phyloP scores from a whole-genome alignment of 2,888 invertebrate species.

The Phaedon cochleariae region DNA sequence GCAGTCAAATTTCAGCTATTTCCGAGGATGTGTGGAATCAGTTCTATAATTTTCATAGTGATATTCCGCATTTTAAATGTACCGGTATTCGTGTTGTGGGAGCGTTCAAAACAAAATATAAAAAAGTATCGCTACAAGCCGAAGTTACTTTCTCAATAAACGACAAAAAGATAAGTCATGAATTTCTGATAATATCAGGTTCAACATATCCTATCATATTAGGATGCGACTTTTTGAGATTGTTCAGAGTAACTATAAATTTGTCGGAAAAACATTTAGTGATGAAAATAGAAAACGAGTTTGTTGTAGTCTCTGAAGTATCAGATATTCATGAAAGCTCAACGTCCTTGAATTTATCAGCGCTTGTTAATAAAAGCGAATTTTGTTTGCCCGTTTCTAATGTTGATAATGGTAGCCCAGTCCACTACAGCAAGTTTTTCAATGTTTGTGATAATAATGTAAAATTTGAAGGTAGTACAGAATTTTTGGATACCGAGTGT shows the following conservation, averaged over 20 bases:
- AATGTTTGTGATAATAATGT: no score
- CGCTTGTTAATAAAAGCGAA: not conserved
- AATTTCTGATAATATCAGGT: constrained; percentile 10
- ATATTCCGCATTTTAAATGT: constrained; percentile 12
- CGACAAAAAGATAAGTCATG: constrained; percentile 4
- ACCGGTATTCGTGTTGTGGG: constrained; percentile 2
- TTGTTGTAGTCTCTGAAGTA: not conserved
- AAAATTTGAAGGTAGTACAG: no score
- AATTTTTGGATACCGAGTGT: no score
- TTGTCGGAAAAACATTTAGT: constrained; percentile 8
- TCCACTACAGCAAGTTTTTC: no score
- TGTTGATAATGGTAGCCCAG: not conserved
- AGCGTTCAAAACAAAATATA: constrained; percentile 3
- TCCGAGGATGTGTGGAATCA: not conserved
- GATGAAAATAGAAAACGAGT: not conserved
- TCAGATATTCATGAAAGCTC: not conserved
- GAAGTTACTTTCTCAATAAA: not conserved
- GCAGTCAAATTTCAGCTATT: not conserved
- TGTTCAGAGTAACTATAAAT: constrained; percentile 4
- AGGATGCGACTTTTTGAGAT: constrained; percentile 15
- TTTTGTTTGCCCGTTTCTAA: not conserved
- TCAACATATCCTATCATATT: constrained; percentile 6
- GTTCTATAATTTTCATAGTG: not conserved
- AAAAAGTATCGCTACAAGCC: constrained; percentile 2
- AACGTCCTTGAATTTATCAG: not conserved